Percentiles rank a stretch among this genome's conserved stretches.
These are phyloP conservation scores for Melanotaenia pygmaea DNA, from an alignment of 2,797 vertebrate genomes.

Conservation along the genomic window DNA sequence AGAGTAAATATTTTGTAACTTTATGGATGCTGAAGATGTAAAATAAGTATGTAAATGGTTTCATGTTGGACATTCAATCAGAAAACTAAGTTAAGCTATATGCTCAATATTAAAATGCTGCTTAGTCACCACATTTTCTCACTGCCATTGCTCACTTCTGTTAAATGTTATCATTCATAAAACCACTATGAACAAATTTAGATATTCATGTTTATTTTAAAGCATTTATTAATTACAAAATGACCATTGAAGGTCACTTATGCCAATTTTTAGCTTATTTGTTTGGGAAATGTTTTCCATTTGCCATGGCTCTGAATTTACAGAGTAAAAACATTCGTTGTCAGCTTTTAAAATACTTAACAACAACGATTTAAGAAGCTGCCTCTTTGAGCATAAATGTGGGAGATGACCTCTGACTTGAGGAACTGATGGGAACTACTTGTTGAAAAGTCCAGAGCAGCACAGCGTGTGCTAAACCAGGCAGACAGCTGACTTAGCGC, in stretches of 20 bases:
- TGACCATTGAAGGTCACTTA: background rate
- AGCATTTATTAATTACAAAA: background rate
- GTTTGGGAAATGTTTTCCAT: background rate
- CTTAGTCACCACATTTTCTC: background rate
- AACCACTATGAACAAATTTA: background rate
- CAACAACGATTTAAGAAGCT: background rate
- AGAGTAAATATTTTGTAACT: slow-evolving; percentile 6
- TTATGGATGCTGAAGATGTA: background rate
- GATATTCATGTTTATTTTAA: background rate
- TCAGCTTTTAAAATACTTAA: background rate
- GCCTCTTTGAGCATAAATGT: background rate
- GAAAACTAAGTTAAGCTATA: background rate
- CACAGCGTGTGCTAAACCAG: slow-evolving; percentile 69
- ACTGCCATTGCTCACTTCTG: background rate
- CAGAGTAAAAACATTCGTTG: background rate
- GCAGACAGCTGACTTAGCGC: slow-evolving; percentile 80
- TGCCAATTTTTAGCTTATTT: background rate
- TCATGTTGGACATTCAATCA: background rate
- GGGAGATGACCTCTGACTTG: slow-evolving; percentile 18
- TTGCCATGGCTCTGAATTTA: background rate
- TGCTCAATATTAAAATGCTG: background rate
- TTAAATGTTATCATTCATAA: background rate
- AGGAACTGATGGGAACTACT: slow-evolving; percentile 57
- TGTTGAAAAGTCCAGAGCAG: slow-evolving; percentile 41
- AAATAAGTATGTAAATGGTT: background rate